These are phyloP conservation scores for Hesperia comma DNA, from an alignment of 2,888 invertebrate genomes.

Conservation along the genomic window DNA sequence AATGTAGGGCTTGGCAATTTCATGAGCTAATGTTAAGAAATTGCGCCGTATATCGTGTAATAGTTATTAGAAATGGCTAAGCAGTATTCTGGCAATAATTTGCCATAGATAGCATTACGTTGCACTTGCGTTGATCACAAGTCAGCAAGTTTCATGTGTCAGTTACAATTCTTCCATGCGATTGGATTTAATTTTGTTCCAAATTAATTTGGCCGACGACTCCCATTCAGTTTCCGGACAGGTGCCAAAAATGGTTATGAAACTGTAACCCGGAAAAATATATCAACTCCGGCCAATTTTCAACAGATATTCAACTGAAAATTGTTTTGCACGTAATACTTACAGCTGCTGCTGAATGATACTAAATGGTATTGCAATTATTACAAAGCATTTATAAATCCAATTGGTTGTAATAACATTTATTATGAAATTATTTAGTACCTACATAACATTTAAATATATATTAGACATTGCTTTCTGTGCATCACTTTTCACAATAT, in stretches of 20 bases:
- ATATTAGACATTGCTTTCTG: too few species aligned
- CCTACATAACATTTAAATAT: too few species aligned
- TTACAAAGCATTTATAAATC: neutral
- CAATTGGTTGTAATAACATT: neutral
- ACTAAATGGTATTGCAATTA: neutral
- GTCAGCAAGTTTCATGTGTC: conserved; percentile 17
- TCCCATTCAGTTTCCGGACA: conserved; percentile 15
- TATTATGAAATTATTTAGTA: too few species aligned
- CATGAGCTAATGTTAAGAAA: too few species aligned
- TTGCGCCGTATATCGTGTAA: too few species aligned
- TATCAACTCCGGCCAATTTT: conserved; percentile 22
- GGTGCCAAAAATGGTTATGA: conserved; percentile 28
- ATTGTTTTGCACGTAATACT: conserved; percentile 7
- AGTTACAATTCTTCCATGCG: conserved; percentile 15
- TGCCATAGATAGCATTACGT: too few species aligned
- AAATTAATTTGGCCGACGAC: conserved; percentile 17
- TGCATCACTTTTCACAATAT: too few species aligned
- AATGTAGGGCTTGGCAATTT: too few species aligned
- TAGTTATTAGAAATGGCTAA: too few species aligned
- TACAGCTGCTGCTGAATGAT: conserved; percentile 1
- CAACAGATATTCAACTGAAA: conserved; percentile 1
- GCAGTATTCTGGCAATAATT: too few species aligned
- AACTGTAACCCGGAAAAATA: conserved; percentile 21
- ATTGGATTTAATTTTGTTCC: conserved; percentile 27
- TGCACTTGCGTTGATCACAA: neutral